phyloP scores from a whole-genome alignment of 2,113 vertebrate genomes.

The Tachuris rubrigastra region DNA sequence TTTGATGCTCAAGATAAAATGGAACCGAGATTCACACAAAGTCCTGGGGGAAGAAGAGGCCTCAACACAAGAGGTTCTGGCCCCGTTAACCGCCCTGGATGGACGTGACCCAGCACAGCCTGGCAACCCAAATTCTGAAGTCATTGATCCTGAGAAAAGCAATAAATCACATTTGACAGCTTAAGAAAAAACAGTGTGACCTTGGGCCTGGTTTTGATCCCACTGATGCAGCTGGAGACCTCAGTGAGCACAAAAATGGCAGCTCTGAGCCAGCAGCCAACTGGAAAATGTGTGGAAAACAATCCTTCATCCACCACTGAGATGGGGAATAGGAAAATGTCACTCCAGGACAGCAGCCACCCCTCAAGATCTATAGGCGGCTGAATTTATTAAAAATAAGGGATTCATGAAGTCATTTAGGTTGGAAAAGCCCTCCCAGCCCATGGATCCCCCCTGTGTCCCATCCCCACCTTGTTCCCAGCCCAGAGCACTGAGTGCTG shows the following conservation, averaged over 20 bases:
- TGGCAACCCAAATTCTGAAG: conserved; percentile 2
- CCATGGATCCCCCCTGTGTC: fast-evolving
- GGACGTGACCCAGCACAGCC: neutral
- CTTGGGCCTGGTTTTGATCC: conserved; percentile 1
- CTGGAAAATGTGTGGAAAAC: neutral
- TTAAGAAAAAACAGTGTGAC: neutral
- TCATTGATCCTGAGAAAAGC: conserved; percentile 23
- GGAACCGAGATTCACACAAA: neutral
- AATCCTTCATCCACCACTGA: neutral
- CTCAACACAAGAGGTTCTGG: neutral
- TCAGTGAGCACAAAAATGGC: neutral
- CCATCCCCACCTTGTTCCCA: neutral
- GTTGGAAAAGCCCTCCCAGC: neutral
- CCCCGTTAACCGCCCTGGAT: neutral
- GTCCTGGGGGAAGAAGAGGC: neutral
- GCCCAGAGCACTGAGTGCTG: neutral
- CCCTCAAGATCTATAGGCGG: neutral
- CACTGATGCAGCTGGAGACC: conserved; percentile 20
- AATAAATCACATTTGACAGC: conserved; percentile 54
- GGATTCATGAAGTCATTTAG: neutral
- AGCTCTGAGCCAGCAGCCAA: neutral
- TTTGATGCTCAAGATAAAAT: conserved; percentile 41
- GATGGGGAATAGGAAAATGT: neutral
- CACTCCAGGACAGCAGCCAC: neutral
- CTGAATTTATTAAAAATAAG: neutral